Conservation (phyloP, 2,888 invertebrate genomes). For the Chloroclystis v-ata region DNA sequence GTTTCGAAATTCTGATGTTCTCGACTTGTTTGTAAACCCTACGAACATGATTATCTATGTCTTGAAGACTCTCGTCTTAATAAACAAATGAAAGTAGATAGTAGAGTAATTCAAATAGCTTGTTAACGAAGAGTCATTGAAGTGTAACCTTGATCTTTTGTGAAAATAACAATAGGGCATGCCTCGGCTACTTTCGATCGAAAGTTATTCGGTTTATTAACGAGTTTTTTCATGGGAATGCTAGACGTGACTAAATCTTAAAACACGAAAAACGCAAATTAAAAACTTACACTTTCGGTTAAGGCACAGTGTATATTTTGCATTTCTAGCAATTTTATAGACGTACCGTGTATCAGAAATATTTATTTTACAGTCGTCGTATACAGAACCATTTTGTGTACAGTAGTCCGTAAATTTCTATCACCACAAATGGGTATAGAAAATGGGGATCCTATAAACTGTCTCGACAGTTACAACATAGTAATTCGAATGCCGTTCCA, state of each 20-base stretch:
- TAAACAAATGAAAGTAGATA: constrained; percentile 7
- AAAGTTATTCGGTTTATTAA: constrained; percentile 28
- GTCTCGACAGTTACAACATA: constrained; percentile 30
- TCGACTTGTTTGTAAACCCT: constrained; percentile 6
- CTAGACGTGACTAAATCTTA: constrained; percentile 23
- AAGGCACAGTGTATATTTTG: neutral
- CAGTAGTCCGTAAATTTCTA: constrained; percentile 27
- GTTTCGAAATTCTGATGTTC: constrained; percentile 19
- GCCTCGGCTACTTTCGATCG: constrained; percentile 25
- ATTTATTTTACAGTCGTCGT: neutral
- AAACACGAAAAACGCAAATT: constrained; percentile 4
- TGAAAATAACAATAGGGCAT: constrained; percentile 28
- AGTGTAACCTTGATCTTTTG: constrained; percentile 33
- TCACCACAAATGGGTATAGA: constrained; percentile 29
- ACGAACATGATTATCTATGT: neutral
- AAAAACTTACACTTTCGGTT: neutral
- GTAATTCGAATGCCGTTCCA: constrained; percentile 28
- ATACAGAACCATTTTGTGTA: constrained; percentile 3
- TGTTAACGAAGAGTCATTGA: constrained; percentile 21
- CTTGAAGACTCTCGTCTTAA: neutral
- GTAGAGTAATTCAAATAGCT: constrained; percentile 14
- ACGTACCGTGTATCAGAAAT: neutral
- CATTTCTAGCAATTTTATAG: neutral
- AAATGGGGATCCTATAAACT: constrained; percentile 31
- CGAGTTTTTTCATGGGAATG: constrained; percentile 26